Evolutionary conservation across 2,888 invertebrate species (phyloP), one percentile per base, ranked within the genome.

Genomic region (Tiliacea citrago): DNA sequence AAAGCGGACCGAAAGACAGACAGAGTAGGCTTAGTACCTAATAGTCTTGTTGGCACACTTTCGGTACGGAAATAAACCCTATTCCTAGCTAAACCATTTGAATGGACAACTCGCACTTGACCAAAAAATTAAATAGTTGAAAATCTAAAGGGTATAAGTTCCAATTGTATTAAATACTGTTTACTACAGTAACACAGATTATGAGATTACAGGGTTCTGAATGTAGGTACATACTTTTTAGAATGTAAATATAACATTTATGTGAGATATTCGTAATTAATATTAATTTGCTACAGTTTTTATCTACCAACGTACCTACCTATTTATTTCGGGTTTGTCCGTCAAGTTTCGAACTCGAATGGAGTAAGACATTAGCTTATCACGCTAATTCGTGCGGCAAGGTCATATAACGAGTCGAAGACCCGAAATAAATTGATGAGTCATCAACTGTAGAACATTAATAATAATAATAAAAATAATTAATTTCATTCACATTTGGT

Each of bases 321-420:
- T 45, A 18, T 24, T 18, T 39, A 18, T 55, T 74, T 65, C n/a
- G 29, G 39, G 39, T n/a, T 53, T 53, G 29, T n/a, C 18, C 10
- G 18, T 47, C 24, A 16, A 45, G 16, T 39, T 55, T 55, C 18
- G 47, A 63, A 24, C 7, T 65, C 5, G 39, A 65, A 65, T 0
- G 13, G 39, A 55, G 13, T 6, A n/a, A 39, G 10, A n/a, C 7
- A 47, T 9, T 35, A 74, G 29, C 42, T 35, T 57, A 65, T n/a
- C 29, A 57, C 39, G 29, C 1, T 35, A 21, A 58, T 51, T 75
- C 51, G n/a, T 51, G 35, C 9, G 42, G 12, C 67, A 67, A 75
- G 67, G 76, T 75, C 47, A 75, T 35, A 45, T 58, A 35, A 68
- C 24, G 58, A 68, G 51, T 75, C 68, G 16, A 75, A 76, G 42